Base-by-base conservation (phyloP, 2,797 vertebrate species). In the Phataginus tricuspis region DNA sequence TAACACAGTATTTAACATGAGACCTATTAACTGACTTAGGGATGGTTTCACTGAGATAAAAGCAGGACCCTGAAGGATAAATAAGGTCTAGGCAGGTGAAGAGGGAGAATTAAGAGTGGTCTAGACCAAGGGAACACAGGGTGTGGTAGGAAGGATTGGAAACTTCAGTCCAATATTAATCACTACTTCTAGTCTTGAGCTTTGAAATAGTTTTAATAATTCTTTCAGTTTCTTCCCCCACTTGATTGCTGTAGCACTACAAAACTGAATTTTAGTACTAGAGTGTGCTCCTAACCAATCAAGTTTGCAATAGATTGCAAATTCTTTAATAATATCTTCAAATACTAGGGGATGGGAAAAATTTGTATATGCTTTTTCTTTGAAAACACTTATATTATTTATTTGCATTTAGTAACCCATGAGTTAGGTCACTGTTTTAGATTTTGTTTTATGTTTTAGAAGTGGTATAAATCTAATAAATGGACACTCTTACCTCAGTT, bases 391-490 rank as follows among this genome's bases (percentile, higher is more conserved):
- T 39, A 19, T 7, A 94, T 53, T 74, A 34, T 91, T 89, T 92
- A 94, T 72, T 59, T 96, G 51, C n/a, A 86, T 92, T 77, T 94
- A 96, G 95, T 96, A 66, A 94, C 69, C 69, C 49, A 53, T 0
- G 80, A 92, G 89, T 69, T 85, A 82, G 72, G 86, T 94, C 75
- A 93, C 84, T 98, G 97, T 97, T 98, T 91, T 86, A 53, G 19
- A 39, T 69, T n/a, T 31, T 68, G 21, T n/a, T 80, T 92, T 42
- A 87, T 64, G 82, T 53, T 95, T 61, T 29, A 72, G 6, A 96
- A 97, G 92, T 85, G 86, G 90, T 97, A 91, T 96, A 93, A 85
- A 49, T 93, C 75, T 94, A 97, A 68, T 59, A 88, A 86, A 91
- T 95, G 61, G 1, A 3, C 42, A 63, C 87, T 77, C 82, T 45